Percentiles rank a stretch among this genome's conserved stretches.
Conservation (phyloP, 2,797 vertebrate species). For the Gouania willdenowi region DNA sequence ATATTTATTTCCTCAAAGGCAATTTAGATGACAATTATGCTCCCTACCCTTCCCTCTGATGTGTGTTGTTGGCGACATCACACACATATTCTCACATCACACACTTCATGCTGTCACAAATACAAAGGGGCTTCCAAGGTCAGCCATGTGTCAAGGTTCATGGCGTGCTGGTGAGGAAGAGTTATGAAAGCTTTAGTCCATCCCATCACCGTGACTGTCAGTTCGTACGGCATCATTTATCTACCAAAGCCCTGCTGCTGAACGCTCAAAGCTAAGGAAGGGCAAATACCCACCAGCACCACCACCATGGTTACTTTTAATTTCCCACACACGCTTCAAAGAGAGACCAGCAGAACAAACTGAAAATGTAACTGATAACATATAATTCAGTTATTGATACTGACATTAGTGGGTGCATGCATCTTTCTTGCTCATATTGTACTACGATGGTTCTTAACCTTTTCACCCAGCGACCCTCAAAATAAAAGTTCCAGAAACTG, state of each 20-base stretch:
- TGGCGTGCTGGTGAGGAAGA: constrained; percentile 20
- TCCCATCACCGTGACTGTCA: constrained; percentile 45
- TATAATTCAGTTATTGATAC: too few species aligned
- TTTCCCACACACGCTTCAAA: constrained; percentile 21
- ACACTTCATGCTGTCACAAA: background rate
- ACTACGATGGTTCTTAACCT: too few species aligned
- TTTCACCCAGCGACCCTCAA: too few species aligned
- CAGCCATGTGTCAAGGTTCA: constrained; percentile 42
- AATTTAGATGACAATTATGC: background rate
- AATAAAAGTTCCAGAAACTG: too few species aligned
- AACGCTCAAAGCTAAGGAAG: constrained; percentile 18
- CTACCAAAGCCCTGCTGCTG: constrained; percentile 17
- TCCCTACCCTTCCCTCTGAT: background rate
- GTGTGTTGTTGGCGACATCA: background rate
- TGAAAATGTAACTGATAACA: constrained; percentile 24
- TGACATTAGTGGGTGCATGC: too few species aligned
- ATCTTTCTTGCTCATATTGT: too few species aligned
- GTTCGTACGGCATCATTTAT: constrained; percentile 37
- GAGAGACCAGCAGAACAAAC: background rate
- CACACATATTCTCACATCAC: background rate
- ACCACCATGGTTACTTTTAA: too few species aligned
- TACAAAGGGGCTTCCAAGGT: constrained; percentile 22
- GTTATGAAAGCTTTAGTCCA: constrained; percentile 36
- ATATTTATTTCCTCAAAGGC: constrained; percentile 1
- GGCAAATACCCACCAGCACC: constrained; percentile 10